Base-by-base conservation (phyloP, 2,113 vertebrate species). In the Electrona antarctica region DNA sequence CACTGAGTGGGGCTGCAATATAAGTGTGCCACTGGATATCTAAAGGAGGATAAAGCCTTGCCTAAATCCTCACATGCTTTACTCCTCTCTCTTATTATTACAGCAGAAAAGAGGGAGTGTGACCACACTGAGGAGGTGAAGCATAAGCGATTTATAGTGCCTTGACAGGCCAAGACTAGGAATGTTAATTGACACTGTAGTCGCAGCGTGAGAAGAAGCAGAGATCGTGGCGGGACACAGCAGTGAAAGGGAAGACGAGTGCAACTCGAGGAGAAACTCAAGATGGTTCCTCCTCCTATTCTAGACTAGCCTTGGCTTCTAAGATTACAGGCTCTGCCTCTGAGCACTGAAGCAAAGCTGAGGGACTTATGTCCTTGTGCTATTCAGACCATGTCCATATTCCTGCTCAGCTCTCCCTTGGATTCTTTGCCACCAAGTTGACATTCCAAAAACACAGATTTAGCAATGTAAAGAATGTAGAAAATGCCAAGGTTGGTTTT, bases 141-240 rank as follows among this genome's bases (percentile, higher is more conserved):
- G 66, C 78, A 60, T n/a, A 76, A 13, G 69, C 79, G 83, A 92
- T 91, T 92, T 91, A 86, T 73, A 71, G 74, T 77, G 59, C 33
- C 87, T 62, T 74, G 85, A 81, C 89, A 88, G 82, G 77, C 85
- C 74, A 73, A 78, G 76, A 58, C 80, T 77, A 82, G 88, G 91
- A 91, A 92, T 92, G 88, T 90, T 90, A 91, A 91, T 86, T 87
- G 90, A 89, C 51, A 80, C 80, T 73, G 79, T 81, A 79, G 71
- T 85, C 10, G 15, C 74, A 76, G 81, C 61, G 45, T 87, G 87
- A 85, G 80, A 85, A 88, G 71, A 82, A 74, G 70, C 71, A 80
- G 76, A 80, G 76, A 83, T 88, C 75, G 73, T 50, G 73, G 57
- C 41, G 65, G 60, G 67, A 81, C 63, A 72, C 10, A n/a, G 74